Evolutionary conservation across 2,113 vertebrate genomes (phyloP).

Genomic region (Pardalotus punctatus): DNA sequence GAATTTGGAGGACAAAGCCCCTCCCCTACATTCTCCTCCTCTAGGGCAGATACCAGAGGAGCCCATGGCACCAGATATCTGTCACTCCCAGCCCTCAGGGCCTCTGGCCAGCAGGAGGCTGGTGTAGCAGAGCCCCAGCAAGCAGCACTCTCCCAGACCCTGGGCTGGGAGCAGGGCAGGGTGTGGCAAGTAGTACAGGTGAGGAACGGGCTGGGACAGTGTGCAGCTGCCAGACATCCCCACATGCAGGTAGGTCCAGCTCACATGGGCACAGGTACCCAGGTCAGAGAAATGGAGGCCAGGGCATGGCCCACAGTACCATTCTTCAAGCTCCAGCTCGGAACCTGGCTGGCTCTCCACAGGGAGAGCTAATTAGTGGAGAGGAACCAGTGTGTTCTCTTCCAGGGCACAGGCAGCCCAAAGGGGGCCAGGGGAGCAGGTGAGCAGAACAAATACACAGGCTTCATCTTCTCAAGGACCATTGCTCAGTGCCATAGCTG

Average conservation of each 20-base stretch:
- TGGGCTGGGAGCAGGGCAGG: not conserved
- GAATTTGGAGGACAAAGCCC: not conserved
- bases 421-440: not conserved
- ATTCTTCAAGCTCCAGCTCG: not conserved
- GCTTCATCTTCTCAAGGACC: constrained; percentile 6
- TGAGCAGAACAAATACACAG: constrained; percentile 16
- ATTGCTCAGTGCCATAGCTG: constrained; percentile 29
- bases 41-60: not conserved
- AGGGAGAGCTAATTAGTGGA: not conserved
- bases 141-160: not conserved
- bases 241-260: not conserved
- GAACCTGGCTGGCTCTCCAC: not conserved
- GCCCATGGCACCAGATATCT: not conserved
- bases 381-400: not conserved
- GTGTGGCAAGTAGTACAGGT: not conserved
- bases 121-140: not conserved
- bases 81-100: not conserved
- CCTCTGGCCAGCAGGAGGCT: not conserved
- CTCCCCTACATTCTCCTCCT: not conserved
- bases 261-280: constrained; percentile 4
- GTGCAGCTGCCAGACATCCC: constrained; percentile 49
- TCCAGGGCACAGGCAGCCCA: not conserved
- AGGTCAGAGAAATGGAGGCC: not conserved
- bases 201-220: constrained; percentile 19
- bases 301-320: not conserved